Percentiles rank a stretch among this genome's conserved stretches.
phyloP scores from a whole-genome alignment of 2,888 invertebrate species.

The Meteorus colon region DNA sequence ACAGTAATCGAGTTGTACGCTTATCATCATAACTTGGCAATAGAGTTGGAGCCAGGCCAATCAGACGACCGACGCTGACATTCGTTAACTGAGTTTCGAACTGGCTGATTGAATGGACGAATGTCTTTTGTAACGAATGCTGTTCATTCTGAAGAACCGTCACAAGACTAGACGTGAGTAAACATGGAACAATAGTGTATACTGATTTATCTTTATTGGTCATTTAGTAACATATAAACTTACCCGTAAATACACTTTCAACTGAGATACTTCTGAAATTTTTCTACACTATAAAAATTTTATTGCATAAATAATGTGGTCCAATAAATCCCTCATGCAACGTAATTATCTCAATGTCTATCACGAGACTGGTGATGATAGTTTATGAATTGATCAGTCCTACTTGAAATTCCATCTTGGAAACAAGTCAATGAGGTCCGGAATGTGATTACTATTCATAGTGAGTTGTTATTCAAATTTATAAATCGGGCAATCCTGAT shows the following conservation, averaged over 20 bases:
- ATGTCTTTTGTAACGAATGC: neutral
- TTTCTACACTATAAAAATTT: neutral
- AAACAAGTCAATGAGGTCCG: too few species aligned
- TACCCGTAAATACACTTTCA: too few species aligned
- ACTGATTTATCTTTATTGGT: neutral
- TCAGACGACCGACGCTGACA: constrained; percentile 3
- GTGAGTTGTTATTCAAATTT: neutral
- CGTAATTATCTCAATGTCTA: neutral
- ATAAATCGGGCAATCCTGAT: neutral
- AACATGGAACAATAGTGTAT: neutral
- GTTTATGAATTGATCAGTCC: neutral
- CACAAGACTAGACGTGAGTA: neutral
- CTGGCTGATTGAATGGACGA: neutral
- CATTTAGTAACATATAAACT: neutral
- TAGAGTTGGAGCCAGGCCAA: neutral
- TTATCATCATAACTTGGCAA: constrained; percentile 7
- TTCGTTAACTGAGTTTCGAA: constrained; percentile 9
- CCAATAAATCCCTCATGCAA: neutral
- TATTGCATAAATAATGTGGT: neutral
- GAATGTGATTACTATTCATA: neutral
- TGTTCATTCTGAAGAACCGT: neutral
- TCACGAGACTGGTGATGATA: neutral
- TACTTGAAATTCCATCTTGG: too few species aligned
- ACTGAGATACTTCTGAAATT: too few species aligned
- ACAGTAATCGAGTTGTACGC: neutral